Evolutionary conservation across 2,888 invertebrate genomes (phyloP), one percentile per base, ranked within the genome.

Genomic region (Himalopsyche kuldschensis): DNA sequence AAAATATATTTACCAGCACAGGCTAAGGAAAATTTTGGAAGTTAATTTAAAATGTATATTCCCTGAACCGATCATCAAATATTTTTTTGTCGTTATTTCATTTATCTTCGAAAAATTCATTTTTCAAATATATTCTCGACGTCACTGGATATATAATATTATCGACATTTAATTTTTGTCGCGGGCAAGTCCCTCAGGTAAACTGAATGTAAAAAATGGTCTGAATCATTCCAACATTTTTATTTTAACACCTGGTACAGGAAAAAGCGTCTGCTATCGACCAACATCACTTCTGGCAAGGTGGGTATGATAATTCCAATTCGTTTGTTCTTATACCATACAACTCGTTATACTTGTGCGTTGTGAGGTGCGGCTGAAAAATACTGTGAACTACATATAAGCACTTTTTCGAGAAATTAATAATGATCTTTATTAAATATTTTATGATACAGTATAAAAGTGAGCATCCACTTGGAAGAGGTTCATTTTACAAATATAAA

Each of bases 271-370:
- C 69, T 69, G 69, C 69, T 69, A 69, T 69, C 69, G 69, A 69
- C 69, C 69, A 69, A 69, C 69, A 69, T 69, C 69, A 69, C 69
- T 69, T 69, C 69, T 69, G 69, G 69, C 69, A 69, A 69, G 69
- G 69, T 69, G 69, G 69, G 69, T 69, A 69, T 69, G 69, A 69
- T 69, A 69, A 69, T 69, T 69, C 69, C 69, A 69, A 69, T 69
- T 69, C 69, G 69, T 69, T 69, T 69, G 69, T 69, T 69, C 69
- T 69, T 69, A 69, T 69, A 8, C 69, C 27, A 69, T 69, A 69
- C 27, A 69, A 69, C 69, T 69, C 69, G 69, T 27, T 69, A 69
- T 69, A 27, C 69, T 5, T 30, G 15, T 27, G 69, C 30, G 30
- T 8, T 11, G 69, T 69, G 69, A 27, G 30, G 69, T 69, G 69